A percentile compares a stretch with the other conserved stretches of the same genome.
Evolutionary conservation across 2,113 vertebrate species (phyloP).

Genomic region (Cynoglossus semilaevis): DNA sequence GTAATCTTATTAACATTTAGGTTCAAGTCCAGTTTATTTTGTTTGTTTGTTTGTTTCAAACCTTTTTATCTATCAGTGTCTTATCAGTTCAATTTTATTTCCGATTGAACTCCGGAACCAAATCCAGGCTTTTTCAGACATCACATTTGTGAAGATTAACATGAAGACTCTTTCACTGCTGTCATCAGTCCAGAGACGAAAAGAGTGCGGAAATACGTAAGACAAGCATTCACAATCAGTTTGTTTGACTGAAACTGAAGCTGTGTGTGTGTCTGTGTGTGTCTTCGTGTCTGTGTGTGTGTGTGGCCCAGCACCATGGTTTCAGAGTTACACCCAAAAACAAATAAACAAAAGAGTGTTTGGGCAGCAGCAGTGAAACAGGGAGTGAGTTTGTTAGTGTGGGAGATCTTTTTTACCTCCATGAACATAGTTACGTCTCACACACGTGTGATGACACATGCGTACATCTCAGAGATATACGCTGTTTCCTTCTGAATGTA

Average conservation of each 20-base stretch:
- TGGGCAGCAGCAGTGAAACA: conserved; percentile 44
- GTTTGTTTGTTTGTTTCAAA: no score
- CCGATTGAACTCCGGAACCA: no score
- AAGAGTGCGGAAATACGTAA: not conserved
- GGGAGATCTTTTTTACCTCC: conserved; percentile 32
- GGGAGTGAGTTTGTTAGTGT: not conserved
- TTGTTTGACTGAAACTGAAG: not conserved
- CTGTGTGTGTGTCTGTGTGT: no score
- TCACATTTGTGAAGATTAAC: no score
- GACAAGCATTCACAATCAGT: conserved; percentile 24
- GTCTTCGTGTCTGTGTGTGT: conserved; percentile 11
- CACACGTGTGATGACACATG: conserved; percentile 3
- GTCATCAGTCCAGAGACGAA: not conserved
- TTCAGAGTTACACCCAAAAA: conserved; percentile 75
- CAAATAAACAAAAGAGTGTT: conserved; percentile 73
- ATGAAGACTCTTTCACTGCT: not conserved
- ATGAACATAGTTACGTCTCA: conserved; percentile 12
- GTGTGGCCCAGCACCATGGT: conserved; percentile 71
- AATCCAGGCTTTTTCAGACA: no score
- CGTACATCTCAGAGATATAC: conserved; percentile 33
- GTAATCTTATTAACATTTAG: no score
- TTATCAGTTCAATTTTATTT: no score
- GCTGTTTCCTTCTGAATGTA: conserved; percentile 22
- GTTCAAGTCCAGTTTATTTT: no score
- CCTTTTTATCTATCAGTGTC: no score